Percentiles rank a stretch among this genome's conserved stretches.
phyloP scores from a whole-genome alignment of 2,888 invertebrate genomes.

The Macaria liturata region DNA sequence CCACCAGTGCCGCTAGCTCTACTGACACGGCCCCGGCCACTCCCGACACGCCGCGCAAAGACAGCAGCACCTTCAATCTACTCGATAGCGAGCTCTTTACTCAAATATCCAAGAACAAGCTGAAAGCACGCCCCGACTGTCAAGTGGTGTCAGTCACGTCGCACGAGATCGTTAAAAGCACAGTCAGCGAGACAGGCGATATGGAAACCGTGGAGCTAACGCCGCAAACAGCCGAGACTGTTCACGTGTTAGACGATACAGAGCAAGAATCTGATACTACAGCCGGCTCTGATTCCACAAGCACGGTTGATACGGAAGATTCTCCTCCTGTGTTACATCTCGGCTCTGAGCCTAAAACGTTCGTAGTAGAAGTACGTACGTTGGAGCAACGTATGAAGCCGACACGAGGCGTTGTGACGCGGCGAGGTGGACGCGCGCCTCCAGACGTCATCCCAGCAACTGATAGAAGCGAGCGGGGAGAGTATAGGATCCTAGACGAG shows the following conservation, averaged over 20 bases:
- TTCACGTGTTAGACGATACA: slow-evolving; percentile 81
- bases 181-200: slow-evolving; percentile 77
- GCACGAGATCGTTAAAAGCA: slow-evolving; percentile 86
- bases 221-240: slow-evolving; percentile 80
- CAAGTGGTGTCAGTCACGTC: slow-evolving; percentile 87
- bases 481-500: slow-evolving; percentile 63
- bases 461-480: slow-evolving; percentile 23
- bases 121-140: slow-evolving; percentile 51
- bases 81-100: slow-evolving; percentile 87
- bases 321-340: slow-evolving; percentile 46
- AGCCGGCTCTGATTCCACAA: background rate
- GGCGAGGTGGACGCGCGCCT: slow-evolving; percentile 31
- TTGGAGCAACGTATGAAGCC: slow-evolving; percentile 69
- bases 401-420: slow-evolving; percentile 60
- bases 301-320: slow-evolving; percentile 24
- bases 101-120: slow-evolving; percentile 84
- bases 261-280: slow-evolving; percentile 58
- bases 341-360: slow-evolving; percentile 64
- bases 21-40: slow-evolving; percentile 29
- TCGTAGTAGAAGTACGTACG: slow-evolving; percentile 66
- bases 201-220: slow-evolving; percentile 77
- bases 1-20: slow-evolving; percentile 52
- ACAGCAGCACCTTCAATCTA: slow-evolving; percentile 85
- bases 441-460: slow-evolving; percentile 23
- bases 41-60: slow-evolving; percentile 58